A percentile compares a stretch with the other conserved stretches of the same genome.
phyloP scores from a whole-genome alignment of 2,113 vertebrate species.

The Lathamus discolor region DNA sequence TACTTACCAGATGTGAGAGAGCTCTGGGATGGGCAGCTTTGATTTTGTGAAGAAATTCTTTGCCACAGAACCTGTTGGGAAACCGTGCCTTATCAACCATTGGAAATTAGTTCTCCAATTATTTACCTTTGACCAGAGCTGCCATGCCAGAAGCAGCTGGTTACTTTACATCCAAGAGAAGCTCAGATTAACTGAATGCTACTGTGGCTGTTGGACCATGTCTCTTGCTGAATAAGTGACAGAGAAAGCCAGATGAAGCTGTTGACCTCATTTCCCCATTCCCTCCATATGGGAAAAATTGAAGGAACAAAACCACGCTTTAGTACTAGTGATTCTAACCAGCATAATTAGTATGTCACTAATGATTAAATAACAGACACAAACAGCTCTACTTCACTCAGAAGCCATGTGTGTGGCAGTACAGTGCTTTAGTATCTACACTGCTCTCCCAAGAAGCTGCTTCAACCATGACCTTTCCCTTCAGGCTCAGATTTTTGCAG shows the following conservation, averaged over 20 bases:
- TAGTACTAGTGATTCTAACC: background rate
- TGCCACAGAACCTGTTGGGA: constrained; percentile 85
- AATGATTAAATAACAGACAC: background rate
- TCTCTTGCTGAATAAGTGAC: background rate
- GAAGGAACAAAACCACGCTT: background rate
- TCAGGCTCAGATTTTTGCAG: background rate
- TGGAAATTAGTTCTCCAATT: background rate
- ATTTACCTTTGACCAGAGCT: background rate
- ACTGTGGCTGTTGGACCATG: background rate
- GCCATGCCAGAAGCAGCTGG: background rate
- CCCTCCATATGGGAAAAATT: background rate
- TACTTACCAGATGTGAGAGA: constrained; percentile 95
- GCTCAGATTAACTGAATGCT: background rate
- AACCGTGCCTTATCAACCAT: background rate
- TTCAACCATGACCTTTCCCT: background rate
- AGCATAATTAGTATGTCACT: background rate
- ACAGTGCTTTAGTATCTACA: background rate
- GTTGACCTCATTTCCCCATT: constrained; percentile 29
- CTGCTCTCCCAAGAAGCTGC: background rate
- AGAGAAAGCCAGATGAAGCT: background rate
- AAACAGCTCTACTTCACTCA: background rate
- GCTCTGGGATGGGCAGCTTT: constrained; percentile 93
- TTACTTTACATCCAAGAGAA: background rate
- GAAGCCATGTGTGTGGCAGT: background rate
- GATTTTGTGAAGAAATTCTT: constrained; percentile 99